These are phyloP conservation scores for Noctua janthe DNA, from an alignment of 2,888 invertebrate genomes.

Conservation along the genomic window DNA sequence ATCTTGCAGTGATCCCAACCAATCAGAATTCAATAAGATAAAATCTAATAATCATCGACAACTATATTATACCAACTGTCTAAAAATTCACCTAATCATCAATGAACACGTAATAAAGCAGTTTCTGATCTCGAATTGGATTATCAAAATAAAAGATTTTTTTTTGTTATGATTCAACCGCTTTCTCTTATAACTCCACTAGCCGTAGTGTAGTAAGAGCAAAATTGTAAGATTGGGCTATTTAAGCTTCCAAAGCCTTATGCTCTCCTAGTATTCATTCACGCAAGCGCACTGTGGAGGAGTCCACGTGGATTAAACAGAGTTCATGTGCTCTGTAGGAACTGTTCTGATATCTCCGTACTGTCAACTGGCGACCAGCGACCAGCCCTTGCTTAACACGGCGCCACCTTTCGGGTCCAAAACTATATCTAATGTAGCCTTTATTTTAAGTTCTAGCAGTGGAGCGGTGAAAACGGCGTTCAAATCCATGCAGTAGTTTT, in stretches of 20 bases:
- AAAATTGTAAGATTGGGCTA: not conserved
- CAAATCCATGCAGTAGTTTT: too few species aligned
- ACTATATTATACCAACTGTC: not conserved
- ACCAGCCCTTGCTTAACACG: too few species aligned
- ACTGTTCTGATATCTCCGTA: slow-evolving; percentile 75
- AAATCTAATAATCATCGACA: not conserved
- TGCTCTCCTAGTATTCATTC: slow-evolving; percentile 12
- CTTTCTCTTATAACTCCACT: too few species aligned
- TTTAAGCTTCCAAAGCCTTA: not conserved
- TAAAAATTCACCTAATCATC: not conserved
- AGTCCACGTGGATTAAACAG: not conserved
- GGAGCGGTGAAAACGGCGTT: too few species aligned
- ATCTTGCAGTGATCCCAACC: not conserved
- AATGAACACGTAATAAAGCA: not conserved
- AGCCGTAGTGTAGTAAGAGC: not conserved
- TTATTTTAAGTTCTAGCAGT: too few species aligned
- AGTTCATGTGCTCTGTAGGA: not conserved
- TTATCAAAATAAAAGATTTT: not conserved
- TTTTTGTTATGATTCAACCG: not conserved
- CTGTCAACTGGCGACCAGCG: too few species aligned
- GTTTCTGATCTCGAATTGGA: not conserved
- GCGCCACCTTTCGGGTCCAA: too few species aligned
- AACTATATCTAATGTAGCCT: too few species aligned
- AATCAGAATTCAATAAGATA: not conserved
- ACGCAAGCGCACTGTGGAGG: slow-evolving; percentile 1